Evolutionary conservation across 1,140 invertebrate genomes (phyloP).

Genomic region (Chlorops oryzae): DNA sequence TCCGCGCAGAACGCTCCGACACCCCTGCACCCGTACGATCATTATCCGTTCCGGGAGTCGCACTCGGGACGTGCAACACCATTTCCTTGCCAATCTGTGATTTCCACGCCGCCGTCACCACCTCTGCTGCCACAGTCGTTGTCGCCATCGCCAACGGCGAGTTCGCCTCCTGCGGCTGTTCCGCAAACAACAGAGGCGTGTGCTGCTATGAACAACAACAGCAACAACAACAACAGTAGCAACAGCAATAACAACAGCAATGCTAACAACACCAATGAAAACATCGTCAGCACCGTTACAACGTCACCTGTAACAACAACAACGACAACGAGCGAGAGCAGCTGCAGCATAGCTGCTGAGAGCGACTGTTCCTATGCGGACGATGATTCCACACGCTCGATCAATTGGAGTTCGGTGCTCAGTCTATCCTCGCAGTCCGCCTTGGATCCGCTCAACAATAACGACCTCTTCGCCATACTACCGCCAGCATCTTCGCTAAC

Average conservation of each 20-base stretch:
- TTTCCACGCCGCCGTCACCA: slow-evolving; percentile 9
- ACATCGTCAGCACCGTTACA: slow-evolving; percentile 43
- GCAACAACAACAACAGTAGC: slow-evolving; percentile 14
- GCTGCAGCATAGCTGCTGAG: slow-evolving; percentile 51
- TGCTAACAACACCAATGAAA: slow-evolving; percentile 18
- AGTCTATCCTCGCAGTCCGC: slow-evolving; percentile 78
- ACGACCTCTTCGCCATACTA: slow-evolving; percentile 57
- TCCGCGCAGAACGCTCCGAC: slow-evolving; percentile 26
- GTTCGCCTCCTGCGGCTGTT: slow-evolving; percentile 9
- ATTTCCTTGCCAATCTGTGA: slow-evolving; percentile 48
- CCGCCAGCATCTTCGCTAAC: slow-evolving; percentile 29
- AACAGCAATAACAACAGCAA: background rate
- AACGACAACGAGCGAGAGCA: slow-evolving; percentile 28
- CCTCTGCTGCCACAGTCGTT: slow-evolving; percentile 15
- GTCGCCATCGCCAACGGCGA: slow-evolving; percentile 25
- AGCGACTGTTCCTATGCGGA: slow-evolving; percentile 72
- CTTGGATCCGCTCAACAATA: slow-evolving; percentile 75
- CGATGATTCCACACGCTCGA: slow-evolving; percentile 66
- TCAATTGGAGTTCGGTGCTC: slow-evolving; percentile 86
- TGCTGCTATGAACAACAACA: slow-evolving; percentile 1
- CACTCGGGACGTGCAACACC: slow-evolving; percentile 58
- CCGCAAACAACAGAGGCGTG: too few species aligned
- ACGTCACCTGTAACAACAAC: slow-evolving; percentile 20
- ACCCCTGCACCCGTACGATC: slow-evolving; percentile 50
- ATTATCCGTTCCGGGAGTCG: slow-evolving; percentile 47